These are phyloP conservation scores for Sitophilus oryzae DNA, from an alignment of 1,140 invertebrate genomes.

Conservation along the genomic window DNA sequence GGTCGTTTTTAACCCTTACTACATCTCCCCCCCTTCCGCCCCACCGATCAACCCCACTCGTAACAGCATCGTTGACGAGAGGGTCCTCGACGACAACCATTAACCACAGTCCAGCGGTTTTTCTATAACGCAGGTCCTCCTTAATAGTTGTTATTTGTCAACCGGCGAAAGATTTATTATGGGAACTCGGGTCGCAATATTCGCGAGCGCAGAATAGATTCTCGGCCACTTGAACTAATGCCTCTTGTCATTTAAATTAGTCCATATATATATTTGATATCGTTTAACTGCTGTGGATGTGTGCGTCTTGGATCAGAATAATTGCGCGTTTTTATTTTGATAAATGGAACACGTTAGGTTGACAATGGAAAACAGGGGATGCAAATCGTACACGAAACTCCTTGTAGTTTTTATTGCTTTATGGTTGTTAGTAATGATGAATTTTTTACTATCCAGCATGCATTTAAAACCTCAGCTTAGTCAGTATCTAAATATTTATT, in stretches of 20 bases:
- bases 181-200: background rate
- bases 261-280: background rate
- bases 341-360: too few species aligned
- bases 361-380: too few species aligned
- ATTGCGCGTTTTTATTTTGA: background rate
- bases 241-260: conserved; percentile 1
- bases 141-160: conserved; percentile 24
- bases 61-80: too few species aligned
- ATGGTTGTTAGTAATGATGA: too few species aligned
- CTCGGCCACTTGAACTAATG: conserved; percentile 12
- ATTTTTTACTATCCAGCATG: too few species aligned
- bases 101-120: conserved; percentile 21
- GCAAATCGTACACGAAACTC: too few species aligned
- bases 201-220: background rate
- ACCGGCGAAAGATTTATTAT: conserved; percentile 21
- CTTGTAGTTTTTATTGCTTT: too few species aligned
- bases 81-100: conserved; percentile 2
- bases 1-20: too few species aligned
- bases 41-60: too few species aligned
- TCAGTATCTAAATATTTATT: too few species aligned
- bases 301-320: background rate
- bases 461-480: too few species aligned
- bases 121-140: conserved; percentile 10
- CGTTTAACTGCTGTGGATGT: background rate
- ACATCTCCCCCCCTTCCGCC: too few species aligned